These are phyloP conservation scores for Polymixis flavicincta DNA, from an alignment of 2,888 invertebrate species.

Conservation along the genomic window DNA sequence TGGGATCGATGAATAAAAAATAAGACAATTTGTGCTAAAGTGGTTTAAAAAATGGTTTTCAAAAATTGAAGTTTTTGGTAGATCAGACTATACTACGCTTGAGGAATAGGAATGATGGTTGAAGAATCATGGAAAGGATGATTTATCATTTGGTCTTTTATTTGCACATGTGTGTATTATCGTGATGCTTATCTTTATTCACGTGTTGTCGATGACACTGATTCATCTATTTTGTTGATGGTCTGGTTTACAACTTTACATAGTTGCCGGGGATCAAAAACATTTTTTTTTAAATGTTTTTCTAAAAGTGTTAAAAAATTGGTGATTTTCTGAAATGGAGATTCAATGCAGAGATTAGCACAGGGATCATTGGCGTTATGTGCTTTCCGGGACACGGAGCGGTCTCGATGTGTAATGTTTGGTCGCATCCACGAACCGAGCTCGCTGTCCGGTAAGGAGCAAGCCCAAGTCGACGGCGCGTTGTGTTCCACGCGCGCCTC, in stretches of 20 bases:
- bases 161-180: constrained; percentile 26
- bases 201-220: constrained; percentile 38
- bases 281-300: not conserved
- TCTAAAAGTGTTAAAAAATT: not conserved
- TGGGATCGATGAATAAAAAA: not conserved
- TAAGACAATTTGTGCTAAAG: not conserved
- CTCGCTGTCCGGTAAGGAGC: too few relatives aligned
- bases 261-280: not conserved
- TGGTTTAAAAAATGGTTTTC: not conserved
- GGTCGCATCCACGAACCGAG: not conserved
- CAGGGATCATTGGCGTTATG: not conserved
- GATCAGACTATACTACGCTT: not conserved
- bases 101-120: not conserved
- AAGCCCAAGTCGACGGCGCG: too few relatives aligned
- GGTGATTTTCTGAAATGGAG: not conserved
- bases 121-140: not conserved
- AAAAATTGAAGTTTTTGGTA: not conserved
- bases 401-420: not conserved
- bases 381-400: not conserved
- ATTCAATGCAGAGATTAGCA: not conserved
- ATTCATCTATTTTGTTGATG: constrained; percentile 45
- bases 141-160: not conserved
- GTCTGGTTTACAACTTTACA: constrained; percentile 11
- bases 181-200: constrained; percentile 45
- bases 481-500: too few relatives aligned